Evolutionary conservation across 2,888 invertebrate species (phyloP), one percentile per base, ranked within the genome.

Genomic region (Dyspetes luteomarginatus): DNA sequence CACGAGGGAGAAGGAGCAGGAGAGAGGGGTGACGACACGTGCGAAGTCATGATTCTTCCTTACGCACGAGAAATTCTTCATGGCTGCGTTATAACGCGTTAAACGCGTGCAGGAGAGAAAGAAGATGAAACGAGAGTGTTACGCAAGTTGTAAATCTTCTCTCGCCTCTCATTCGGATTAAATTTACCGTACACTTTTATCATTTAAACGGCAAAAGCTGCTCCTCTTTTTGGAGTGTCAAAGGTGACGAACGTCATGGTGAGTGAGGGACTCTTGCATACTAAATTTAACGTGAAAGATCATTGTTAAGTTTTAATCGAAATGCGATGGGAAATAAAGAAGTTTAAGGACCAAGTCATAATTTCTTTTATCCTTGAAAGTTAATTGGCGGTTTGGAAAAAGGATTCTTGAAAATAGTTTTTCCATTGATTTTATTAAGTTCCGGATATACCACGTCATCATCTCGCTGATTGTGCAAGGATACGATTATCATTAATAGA

Each of bases 1-100:
- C 68, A n/a, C n/a, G n/a, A n/a, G 52, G 36, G 26, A 22, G 36
- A 24, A 55, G 56, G 24, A 19, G 48, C 30, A 55, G 48, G 17
- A 15, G 15, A 48, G 15, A 48, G n/a, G 30, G 65, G 52, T 52
- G 67, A 69, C 58, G 81, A 77, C 81, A 77, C 81, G 81, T 81
- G 77, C 81, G 76, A 56, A 77, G 77, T 77, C 73, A 64, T 77
- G 77, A 81, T 77, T 77, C 36, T 58, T 24, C 24, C 56, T 36
- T 43, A 64, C 72, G 65, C 73, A 50, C 45, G 73, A 64, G 81
- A 73, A 81, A 77, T 69, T 68, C 56, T 73, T 73, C 73, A 60
- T 48, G 48, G 45, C 45, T 19, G 3, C 30, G 48, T 65, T 17
- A 52, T 12, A 52, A 19, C 15, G 26, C 36, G 45, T 43, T 15